A percentile compares a stretch with the other conserved stretches of the same genome.
Evolutionary conservation across 1,140 invertebrate species (phyloP).

Genomic region (Rhyacophila brunnea): DNA sequence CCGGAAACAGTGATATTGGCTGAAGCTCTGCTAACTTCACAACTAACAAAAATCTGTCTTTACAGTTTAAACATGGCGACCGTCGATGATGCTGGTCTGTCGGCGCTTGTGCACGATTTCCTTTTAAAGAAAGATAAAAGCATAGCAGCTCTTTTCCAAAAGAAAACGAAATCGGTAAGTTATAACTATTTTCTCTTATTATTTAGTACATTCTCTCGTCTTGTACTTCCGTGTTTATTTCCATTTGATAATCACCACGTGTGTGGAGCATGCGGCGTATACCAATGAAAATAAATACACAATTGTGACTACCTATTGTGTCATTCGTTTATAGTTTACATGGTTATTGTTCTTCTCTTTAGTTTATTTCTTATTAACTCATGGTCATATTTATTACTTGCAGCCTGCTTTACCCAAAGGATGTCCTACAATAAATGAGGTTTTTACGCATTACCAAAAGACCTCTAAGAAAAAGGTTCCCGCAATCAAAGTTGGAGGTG

Average conservation of each 20-base stretch:
- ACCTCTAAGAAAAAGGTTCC: slow-evolving; percentile 50
- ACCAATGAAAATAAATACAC: slow-evolving; percentile 1
- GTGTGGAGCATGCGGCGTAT: slow-evolving; percentile 6
- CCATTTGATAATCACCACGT: slow-evolving; percentile 7
- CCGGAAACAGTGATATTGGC: slow-evolving; percentile 3
- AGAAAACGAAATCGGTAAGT: slow-evolving; percentile 63
- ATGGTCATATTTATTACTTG: slow-evolving; percentile 34
- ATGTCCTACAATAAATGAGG: slow-evolving; percentile 51
- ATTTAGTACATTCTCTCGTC: neutral
- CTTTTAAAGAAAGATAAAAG: slow-evolving; percentile 57
- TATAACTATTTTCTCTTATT: slow-evolving; percentile 6
- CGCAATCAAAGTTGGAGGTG: slow-evolving; percentile 31
- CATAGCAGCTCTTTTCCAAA: slow-evolving; percentile 58
- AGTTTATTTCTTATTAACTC: too few species aligned
- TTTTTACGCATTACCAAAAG: slow-evolving; percentile 52
- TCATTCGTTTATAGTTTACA: neutral
- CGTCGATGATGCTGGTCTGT: slow-evolving; percentile 4
- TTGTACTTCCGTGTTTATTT: too few species aligned
- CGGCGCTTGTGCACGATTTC: slow-evolving; percentile 57
- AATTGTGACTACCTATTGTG: neutral
- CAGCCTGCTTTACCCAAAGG: slow-evolving; percentile 52
- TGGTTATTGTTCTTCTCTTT: neutral
- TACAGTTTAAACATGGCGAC: slow-evolving; percentile 24
- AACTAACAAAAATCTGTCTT: slow-evolving; percentile 12
- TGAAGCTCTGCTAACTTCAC: slow-evolving; percentile 7